Evolutionary conservation across 2,888 invertebrate genomes (phyloP), one percentile per base, ranked within the genome.

Genomic region (Drosophila subsilvestris): DNA sequence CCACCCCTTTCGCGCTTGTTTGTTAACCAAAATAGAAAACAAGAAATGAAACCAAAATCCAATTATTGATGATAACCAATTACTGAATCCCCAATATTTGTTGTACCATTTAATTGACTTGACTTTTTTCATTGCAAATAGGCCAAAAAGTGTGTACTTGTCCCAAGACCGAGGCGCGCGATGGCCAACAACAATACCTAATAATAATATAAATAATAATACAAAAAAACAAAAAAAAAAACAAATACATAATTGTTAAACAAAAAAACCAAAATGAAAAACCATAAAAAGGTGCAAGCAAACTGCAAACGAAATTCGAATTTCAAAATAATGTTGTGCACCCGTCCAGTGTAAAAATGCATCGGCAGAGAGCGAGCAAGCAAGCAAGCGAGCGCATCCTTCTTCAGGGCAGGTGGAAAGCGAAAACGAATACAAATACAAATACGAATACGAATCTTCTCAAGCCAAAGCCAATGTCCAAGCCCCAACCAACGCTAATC

Each of bases 151-250:
- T 92, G 92, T 92, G 92, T 92, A 91, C 92, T 91, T 92, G 92
- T 92, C 92, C 92, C 91, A 81, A 89, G 92, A 92, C 91, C 92
- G 92, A 92, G 92, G 92, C 92, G 92, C 92, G 92, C 92, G 92
- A 92, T 92, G 92, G 92, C 92, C 92, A 92, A 90, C 91, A 90
- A 87, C 91, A 87, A 90, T 89, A 90, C 81, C 89, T 89, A 90
- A 89, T 82, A 77, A 83, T 80, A 81, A 72, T 67, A 74, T 71
- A 76, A 78, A 76, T 66, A 71, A 69, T 68, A 63, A 67, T 67
- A 63, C 17, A 67, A 67, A 69, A 74, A 66, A 66, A 68, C 63
- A 57, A 74, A 63, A 83, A 69, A 74, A 66, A 66, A 68, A 66
- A 57, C 73, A 63, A 83, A 72, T 63, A 68, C 44, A 73, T 72